A percentile compares a stretch with the other conserved stretches of the same genome.
phyloP scores from a whole-genome alignment of 2,888 invertebrate genomes.

The Anarsia innoxiella region DNA sequence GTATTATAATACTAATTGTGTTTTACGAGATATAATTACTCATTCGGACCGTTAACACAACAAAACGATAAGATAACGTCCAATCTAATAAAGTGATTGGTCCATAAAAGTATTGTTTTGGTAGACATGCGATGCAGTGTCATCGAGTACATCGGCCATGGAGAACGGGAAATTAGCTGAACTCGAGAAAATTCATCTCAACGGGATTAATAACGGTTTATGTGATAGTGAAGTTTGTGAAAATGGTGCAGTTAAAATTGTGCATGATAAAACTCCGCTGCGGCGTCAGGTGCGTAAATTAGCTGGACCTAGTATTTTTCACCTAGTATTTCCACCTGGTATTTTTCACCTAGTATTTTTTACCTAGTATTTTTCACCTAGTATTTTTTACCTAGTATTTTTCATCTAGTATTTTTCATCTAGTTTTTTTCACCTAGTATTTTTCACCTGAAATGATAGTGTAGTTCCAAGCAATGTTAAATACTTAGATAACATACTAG shows the following conservation, averaged over 20 bases:
- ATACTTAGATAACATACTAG: too few relatives aligned
- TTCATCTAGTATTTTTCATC: too few relatives aligned
- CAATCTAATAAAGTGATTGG: slow-evolving; percentile 26
- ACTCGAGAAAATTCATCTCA: slow-evolving; percentile 50
- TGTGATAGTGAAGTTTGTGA: slow-evolving; percentile 22
- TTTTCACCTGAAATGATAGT: too few relatives aligned
- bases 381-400: too few relatives aligned
- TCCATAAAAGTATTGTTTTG: slow-evolving; percentile 29
- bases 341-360: too few relatives aligned
- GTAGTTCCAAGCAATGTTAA: too few relatives aligned
- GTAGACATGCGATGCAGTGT: slow-evolving; percentile 34
- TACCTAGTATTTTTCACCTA: too few relatives aligned
- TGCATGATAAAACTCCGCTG: slow-evolving; percentile 38
- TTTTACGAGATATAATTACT: slow-evolving; percentile 3
- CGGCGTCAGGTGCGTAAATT: slow-evolving; percentile 61
- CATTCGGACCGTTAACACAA: slow-evolving; percentile 5
- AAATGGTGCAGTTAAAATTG: too few relatives aligned
- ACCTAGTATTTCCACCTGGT: too few relatives aligned
- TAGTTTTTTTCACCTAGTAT: too few relatives aligned
- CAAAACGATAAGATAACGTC: slow-evolving; percentile 40
- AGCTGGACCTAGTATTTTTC: too few relatives aligned
- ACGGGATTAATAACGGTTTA: slow-evolving; percentile 33
- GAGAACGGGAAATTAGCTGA: slow-evolving; percentile 41
- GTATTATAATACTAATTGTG: too few relatives aligned
- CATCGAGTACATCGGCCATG: slow-evolving; percentile 35